Evolutionary conservation across 1,140 invertebrate genomes (phyloP).

Genomic region (Ditylenchus dipsaci): DNA sequence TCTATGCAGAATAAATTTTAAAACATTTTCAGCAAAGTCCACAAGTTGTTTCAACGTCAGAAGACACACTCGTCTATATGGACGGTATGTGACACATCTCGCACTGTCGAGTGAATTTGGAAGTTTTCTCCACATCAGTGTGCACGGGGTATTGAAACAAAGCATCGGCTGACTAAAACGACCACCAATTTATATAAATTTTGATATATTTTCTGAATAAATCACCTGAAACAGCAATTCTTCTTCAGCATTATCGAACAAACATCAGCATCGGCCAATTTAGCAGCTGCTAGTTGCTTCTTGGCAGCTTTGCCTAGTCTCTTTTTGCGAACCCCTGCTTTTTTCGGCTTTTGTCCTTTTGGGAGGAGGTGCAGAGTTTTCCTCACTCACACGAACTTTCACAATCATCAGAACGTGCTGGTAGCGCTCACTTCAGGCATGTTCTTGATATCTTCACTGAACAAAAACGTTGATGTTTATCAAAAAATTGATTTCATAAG

Average conservation of each 20-base stretch:
- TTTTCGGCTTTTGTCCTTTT: background rate
- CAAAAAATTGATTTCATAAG: too few relatives aligned
- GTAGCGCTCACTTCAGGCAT: constrained; percentile 28
- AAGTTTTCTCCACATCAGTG: constrained; percentile 36
- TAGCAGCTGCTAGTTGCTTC: constrained; percentile 14
- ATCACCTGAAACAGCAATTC: constrained; percentile 37
- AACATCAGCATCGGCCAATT: constrained; percentile 23
- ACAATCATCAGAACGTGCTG: constrained; percentile 30
- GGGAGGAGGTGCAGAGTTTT: background rate
- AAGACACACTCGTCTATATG: constrained; percentile 1
- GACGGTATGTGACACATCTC: constrained; percentile 25
- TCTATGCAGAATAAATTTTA: background rate
- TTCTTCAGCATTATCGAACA: constrained; percentile 42
- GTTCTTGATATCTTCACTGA: constrained; percentile 21
- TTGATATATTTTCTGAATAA: background rate
- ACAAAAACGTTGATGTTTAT: too few relatives aligned
- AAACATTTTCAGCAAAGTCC: constrained; percentile 8
- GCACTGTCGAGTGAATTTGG: constrained; percentile 36
- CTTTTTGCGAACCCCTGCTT: constrained; percentile 18
- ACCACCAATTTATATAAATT: background rate
- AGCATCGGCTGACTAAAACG: constrained; percentile 11
- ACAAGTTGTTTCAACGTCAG: background rate
- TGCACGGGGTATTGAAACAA: constrained; percentile 44
- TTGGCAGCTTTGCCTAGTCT: constrained; percentile 44
- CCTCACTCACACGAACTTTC: constrained; percentile 35